Percentiles rank a stretch among this genome's conserved stretches.
Evolutionary conservation across 2,113 vertebrate genomes (phyloP).

Genomic region (Actenoides lindsayi): DNA sequence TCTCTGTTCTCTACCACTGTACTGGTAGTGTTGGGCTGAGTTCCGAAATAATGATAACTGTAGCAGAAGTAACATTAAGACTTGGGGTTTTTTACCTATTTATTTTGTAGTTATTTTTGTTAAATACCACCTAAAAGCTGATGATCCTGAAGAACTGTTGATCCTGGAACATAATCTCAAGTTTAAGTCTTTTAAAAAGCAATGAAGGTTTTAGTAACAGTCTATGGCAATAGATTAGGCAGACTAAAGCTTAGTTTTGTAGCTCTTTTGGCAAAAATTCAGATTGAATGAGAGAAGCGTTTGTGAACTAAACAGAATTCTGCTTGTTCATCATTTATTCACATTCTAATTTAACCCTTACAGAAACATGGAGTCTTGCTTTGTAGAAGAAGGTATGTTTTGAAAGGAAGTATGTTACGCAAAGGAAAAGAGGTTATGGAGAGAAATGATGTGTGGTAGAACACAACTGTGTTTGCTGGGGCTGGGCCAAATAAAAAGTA

Average conservation of each 20-base stretch:
- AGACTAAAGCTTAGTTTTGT: not conserved
- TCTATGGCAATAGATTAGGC: not conserved
- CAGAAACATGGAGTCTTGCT: not conserved
- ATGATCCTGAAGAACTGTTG: not conserved
- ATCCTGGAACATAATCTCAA: not conserved
- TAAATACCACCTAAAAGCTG: accelerated
- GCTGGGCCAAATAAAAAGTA: constrained; percentile 59
- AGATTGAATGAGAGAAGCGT: not conserved
- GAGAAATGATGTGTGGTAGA: constrained; percentile 51
- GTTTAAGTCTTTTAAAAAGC: not conserved
- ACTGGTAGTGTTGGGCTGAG: not conserved
- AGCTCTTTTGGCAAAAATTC: not conserved
- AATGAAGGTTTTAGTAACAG: not conserved
- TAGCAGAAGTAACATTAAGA: not conserved
- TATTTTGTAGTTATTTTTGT: not conserved
- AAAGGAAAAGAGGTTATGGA: constrained; percentile 50
- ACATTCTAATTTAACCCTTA: constrained; percentile 19
- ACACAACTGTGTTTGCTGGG: constrained; percentile 52
- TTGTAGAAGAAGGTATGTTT: not conserved
- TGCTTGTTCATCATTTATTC: not conserved
- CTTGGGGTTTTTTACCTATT: not conserved
- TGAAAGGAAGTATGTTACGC: constrained; percentile 54
- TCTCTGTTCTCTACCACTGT: not conserved
- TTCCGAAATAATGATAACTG: not conserved
- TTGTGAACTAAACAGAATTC: constrained; percentile 3